Evolutionary conservation across 2,797 vertebrate species (phyloP).

Genomic region (Iguana delicatissima): DNA sequence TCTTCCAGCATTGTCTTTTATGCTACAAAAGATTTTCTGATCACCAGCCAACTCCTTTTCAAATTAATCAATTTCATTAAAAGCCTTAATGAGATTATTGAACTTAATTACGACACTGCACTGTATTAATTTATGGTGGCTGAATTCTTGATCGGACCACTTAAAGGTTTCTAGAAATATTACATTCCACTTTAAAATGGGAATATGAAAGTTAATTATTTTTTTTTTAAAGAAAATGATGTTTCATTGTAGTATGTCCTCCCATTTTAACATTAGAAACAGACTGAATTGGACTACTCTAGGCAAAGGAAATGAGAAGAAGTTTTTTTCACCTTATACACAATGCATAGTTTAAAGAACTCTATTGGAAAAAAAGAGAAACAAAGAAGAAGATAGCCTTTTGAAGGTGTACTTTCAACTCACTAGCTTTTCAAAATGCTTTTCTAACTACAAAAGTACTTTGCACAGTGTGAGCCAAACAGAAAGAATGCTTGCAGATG

Average conservation of each 20-base stretch:
- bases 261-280: not conserved
- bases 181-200: slow-evolving; percentile 55
- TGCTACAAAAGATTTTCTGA: slow-evolving; percentile 59
- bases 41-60: slow-evolving; percentile 58
- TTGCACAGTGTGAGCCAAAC: not conserved
- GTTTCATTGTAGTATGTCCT: not conserved
- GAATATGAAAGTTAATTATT: slow-evolving; percentile 32
- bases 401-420: slow-evolving; percentile 82
- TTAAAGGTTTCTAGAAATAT: slow-evolving; percentile 67
- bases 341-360: slow-evolving; percentile 71
- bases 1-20: slow-evolving; percentile 55
- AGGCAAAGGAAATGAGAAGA: slow-evolving; percentile 58
- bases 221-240: slow-evolving; percentile 44
- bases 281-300: slow-evolving; percentile 52
- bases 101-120: slow-evolving; percentile 69
- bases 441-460: slow-evolving; percentile 48
- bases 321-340: slow-evolving; percentile 54
- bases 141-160: slow-evolving; percentile 62
- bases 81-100: slow-evolving; percentile 68
- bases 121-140: slow-evolving; percentile 68
- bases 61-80: slow-evolving; percentile 72
- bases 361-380: slow-evolving; percentile 64
- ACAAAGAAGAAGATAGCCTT: slow-evolving; percentile 44
- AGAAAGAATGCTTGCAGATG: not conserved
- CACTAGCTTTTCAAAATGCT: slow-evolving; percentile 79